phyloP scores from a whole-genome alignment of 2,888 invertebrate genomes.

The Torymus auratus region DNA sequence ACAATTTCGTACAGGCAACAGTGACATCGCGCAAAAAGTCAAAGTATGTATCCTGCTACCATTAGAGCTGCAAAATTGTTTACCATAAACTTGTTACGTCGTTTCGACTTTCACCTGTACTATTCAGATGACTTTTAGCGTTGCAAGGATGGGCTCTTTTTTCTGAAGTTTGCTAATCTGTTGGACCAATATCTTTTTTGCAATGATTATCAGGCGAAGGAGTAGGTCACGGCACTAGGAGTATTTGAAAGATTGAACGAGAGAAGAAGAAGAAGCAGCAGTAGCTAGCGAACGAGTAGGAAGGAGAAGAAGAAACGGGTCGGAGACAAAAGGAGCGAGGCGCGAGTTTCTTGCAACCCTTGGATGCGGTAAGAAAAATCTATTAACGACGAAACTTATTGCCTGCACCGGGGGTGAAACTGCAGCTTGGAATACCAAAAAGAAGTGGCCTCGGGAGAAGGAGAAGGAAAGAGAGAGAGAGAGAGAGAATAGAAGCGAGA shows the following conservation, averaged over 20 bases:
- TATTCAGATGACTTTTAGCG: background rate
- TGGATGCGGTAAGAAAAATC: slow-evolving; percentile 59
- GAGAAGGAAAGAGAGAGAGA: too few species aligned
- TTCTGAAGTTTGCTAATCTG: slow-evolving; percentile 12
- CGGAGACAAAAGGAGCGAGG: slow-evolving; percentile 35
- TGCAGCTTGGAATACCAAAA: slow-evolving; percentile 46
- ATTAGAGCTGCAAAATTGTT: too few species aligned
- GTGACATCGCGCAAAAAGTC: too few species aligned
- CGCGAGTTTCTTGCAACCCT: slow-evolving; percentile 35
- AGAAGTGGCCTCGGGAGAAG: background rate
- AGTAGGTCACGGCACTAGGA: slow-evolving; percentile 30
- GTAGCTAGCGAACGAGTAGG: background rate
- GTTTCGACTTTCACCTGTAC: background rate
- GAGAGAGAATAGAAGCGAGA: too few species aligned
- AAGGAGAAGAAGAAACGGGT: slow-evolving; percentile 19
- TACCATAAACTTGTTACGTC: background rate
- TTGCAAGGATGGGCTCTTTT: background rate
- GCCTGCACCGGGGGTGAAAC: background rate
- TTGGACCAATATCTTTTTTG: slow-evolving; percentile 15
- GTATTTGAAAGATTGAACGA: slow-evolving; percentile 24
- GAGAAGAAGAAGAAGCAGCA: background rate
- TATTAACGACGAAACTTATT: slow-evolving; percentile 58
- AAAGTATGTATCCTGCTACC: too few species aligned
- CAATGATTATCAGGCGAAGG: slow-evolving; percentile 12
- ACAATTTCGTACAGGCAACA: too few species aligned